Evolutionary conservation across 2,797 vertebrate genomes (phyloP).

Genomic region (Lycodopsis pacificus): DNA sequence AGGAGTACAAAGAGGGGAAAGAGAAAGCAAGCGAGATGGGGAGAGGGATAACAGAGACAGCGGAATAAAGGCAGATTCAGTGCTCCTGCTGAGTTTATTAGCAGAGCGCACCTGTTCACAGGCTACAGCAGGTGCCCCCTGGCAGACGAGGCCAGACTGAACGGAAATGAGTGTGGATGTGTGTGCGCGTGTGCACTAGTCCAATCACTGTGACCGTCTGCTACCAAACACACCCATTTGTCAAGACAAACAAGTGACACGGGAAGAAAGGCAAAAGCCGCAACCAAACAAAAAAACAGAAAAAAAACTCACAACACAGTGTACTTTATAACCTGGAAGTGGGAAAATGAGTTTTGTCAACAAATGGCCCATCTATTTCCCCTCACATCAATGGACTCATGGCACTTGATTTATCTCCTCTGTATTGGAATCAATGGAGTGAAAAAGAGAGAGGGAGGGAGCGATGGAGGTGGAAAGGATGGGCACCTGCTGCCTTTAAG

Average conservation of each 20-base stretch:
- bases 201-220: slow-evolving; percentile 52
- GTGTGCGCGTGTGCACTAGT: background rate
- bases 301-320: slow-evolving; percentile 46
- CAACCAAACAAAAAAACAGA: background rate
- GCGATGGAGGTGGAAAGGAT: slow-evolving; percentile 23
- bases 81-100: slow-evolving; percentile 48
- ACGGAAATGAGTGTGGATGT: background rate
- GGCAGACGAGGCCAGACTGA: slow-evolving; percentile 24
- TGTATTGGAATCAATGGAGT: slow-evolving; percentile 71
- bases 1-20: slow-evolving; percentile 7
- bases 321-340: slow-evolving; percentile 79
- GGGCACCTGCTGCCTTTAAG: slow-evolving; percentile 43
- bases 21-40: background rate
- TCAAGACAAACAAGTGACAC: slow-evolving; percentile 72
- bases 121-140: slow-evolving; percentile 39
- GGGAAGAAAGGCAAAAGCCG: slow-evolving; percentile 45
- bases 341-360: slow-evolving; percentile 81
- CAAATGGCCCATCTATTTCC: slow-evolving; percentile 79
- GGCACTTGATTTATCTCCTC: slow-evolving; percentile 79
- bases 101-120: slow-evolving; percentile 49
- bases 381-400: slow-evolving; percentile 72
- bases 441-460: slow-evolving; percentile 41
- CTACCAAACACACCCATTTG: slow-evolving; percentile 69
- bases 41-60: slow-evolving; percentile 25
- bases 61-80: slow-evolving; percentile 36